Evolutionary conservation across 2,888 invertebrate species (phyloP), one percentile per base, ranked within the genome.

Genomic region (Troglohyphantes excavatus): DNA sequence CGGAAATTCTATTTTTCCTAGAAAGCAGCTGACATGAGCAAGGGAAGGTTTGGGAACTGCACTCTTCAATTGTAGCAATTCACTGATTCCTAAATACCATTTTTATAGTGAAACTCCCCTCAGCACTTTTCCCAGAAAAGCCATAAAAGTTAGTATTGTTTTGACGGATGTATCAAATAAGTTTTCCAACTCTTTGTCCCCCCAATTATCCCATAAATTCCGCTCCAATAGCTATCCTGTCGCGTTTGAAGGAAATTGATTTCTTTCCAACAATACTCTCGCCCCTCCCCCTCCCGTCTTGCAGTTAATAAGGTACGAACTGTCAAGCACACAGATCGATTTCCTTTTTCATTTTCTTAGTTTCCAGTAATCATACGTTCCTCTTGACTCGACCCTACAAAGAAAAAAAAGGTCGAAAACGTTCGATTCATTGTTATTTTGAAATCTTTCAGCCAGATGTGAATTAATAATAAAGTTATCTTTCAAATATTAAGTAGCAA

Each of bases 251-350:
- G n/a, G n/a, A 53, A 53, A 53, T 53, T 13, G 53, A 53, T 53
- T 53, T 53, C n/a, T 53, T 13, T 17, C 53, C 53, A 53, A 53
- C 53, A 53, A 53, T 53, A 53, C 9, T 5, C 53, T 5, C 5
- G 17, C 53, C 17, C 17, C n/a, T n/a, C n/a, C 5, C 9, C 53
- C 17, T 53, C n/a, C n/a, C n/a, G 39, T 39, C 39, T 5, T 53
- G 53, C 17, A 53, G 53, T 53, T 53, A 53, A 53, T 53, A 53
- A 53, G 53, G 53, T 53, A 53, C 53, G 53, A 53, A 53, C 53
- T 53, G 53, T 53, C 53, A 53, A 53, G 17, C 9, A 17, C 53
- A 53, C 17, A n/a, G 5, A 53, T 53, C 53, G 53, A 53, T 53
- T 53, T 53, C 53, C 39, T 39, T 53, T n/a, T 53, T 53, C 53